Conservation (phyloP, 2,113 vertebrate genomes). For the Strigops habroptila region DNA sequence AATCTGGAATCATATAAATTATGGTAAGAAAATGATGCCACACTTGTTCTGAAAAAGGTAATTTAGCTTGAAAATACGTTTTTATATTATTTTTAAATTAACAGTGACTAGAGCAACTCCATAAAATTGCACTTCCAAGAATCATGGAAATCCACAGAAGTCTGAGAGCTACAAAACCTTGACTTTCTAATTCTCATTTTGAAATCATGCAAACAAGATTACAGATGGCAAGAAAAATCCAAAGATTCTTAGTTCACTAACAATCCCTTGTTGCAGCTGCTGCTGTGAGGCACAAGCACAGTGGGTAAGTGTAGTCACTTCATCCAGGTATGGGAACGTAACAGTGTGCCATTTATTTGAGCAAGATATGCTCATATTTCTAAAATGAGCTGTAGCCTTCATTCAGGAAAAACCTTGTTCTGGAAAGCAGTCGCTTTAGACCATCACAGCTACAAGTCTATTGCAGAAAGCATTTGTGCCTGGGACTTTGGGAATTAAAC, state of each 20-base stretch:
- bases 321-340: neutral
- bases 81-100: conserved; percentile 14
- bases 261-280: neutral
- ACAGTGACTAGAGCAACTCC: neutral
- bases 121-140: conserved; percentile 17
- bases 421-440: conserved; percentile 33
- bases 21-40: neutral
- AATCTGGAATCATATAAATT: neutral
- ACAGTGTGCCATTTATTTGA: neutral
- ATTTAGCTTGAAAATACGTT: neutral
- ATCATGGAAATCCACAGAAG: neutral
- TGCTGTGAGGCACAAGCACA: neutral
- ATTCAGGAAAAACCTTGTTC: conserved; percentile 29
- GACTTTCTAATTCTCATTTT: neutral
- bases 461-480: neutral
- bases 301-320: neutral
- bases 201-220: neutral
- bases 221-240: neutral
- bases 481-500: conserved; percentile 48
- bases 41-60: neutral
- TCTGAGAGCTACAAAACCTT: neutral
- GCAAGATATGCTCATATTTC: conserved; percentile 6
- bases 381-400: conserved; percentile 21
- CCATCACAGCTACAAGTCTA: neutral
- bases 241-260: neutral